phyloP scores from a whole-genome alignment of 2,797 vertebrate species.

The Pangasius krempfi region DNA sequence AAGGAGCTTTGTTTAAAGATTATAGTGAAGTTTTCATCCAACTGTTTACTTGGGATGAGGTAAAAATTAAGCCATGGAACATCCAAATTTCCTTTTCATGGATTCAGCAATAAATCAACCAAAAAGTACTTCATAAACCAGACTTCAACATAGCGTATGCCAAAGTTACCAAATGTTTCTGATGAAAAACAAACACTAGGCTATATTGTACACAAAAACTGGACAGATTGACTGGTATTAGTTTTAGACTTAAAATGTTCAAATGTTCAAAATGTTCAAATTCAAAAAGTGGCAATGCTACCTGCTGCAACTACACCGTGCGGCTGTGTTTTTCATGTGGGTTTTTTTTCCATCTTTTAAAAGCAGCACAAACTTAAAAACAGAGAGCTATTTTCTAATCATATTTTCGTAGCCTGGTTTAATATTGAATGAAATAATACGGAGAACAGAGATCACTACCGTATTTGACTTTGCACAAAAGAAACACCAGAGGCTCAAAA shows the following conservation, averaged over 20 bases:
- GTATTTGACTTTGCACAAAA: not conserved
- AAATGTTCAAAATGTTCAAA: not conserved
- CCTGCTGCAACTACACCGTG: not conserved
- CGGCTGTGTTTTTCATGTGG: not conserved
- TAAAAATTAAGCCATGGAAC: not conserved
- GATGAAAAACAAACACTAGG: not conserved
- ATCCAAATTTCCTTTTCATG: not conserved
- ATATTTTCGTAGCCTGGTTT: not conserved
- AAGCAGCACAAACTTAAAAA: not conserved
- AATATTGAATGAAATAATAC: not conserved
- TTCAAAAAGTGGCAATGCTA: not conserved
- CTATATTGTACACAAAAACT: not conserved
- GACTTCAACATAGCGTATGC: not conserved
- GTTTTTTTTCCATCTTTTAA: not conserved
- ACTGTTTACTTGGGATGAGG: not conserved
- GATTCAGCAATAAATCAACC: not conserved
- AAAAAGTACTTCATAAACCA: not conserved
- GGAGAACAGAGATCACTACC: not conserved
- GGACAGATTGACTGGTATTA: not conserved
- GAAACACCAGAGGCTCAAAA: not conserved
- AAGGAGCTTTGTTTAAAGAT: not conserved
- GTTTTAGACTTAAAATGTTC: not conserved
- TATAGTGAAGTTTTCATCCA: slow-evolving; percentile 2
- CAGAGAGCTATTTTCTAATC: not conserved
- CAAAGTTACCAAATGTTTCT: not conserved